Evolutionary conservation across 2,888 invertebrate genomes (phyloP).

Genomic region (Rapana venosa): DNA sequence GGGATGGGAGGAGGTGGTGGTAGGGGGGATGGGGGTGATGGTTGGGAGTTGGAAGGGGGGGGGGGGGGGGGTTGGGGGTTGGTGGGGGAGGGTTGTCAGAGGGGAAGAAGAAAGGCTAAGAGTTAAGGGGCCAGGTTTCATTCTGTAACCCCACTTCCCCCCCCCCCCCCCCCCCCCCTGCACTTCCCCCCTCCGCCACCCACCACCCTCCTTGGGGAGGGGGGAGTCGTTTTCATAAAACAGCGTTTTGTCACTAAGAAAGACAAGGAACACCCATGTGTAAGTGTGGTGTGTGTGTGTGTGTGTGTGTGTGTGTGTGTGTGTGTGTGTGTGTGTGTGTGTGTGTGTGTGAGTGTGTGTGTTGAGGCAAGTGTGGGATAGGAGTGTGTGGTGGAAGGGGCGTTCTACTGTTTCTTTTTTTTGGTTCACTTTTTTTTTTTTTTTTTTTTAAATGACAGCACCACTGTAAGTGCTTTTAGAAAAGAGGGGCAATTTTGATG

Average conservation of each 20-base stretch:
- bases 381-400: not conserved
- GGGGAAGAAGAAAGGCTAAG: no score
- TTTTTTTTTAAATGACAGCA: no score
- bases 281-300: slow-evolving; percentile 8
- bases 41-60: no score
- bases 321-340: slow-evolving; percentile 27
- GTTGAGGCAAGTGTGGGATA: not conserved
- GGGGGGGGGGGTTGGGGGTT: no score
- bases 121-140: no score
- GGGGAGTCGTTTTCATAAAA: no score
- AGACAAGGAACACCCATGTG: not conserved
- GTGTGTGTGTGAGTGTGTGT: not conserved
- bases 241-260: not conserved
- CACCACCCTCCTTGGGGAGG: not conserved
- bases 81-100: no score
- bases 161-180: not conserved
- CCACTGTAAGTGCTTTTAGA: no score
- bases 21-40: no score
- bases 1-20: not conserved
- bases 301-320: slow-evolving; percentile 22
- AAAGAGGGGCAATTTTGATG: no score
- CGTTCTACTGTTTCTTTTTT: not conserved
- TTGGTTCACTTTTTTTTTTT: not conserved
- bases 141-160: not conserved
- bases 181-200: not conserved